These are phyloP conservation scores for Copidosoma aretas DNA, from an alignment of 2,888 invertebrate species.

Conservation along the genomic window DNA sequence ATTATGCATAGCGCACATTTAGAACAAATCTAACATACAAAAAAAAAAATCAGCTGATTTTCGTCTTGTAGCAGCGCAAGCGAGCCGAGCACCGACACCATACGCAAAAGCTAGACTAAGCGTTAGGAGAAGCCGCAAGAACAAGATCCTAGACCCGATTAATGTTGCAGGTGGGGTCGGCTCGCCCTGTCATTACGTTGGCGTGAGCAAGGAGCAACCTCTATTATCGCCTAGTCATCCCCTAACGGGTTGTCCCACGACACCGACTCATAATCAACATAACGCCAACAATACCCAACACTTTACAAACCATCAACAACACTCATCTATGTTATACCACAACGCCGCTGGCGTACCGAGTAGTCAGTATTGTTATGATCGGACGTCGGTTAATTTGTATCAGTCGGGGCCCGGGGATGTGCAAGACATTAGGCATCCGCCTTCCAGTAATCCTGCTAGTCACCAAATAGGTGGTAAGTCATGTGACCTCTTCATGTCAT, in stretches of 20 bases:
- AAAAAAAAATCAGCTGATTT: slow-evolving; percentile 19
- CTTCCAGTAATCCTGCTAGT: slow-evolving; percentile 61
- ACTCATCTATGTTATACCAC: slow-evolving; percentile 62
- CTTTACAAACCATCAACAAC: slow-evolving; percentile 60
- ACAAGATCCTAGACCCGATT: slow-evolving; percentile 41
- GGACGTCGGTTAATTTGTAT: slow-evolving; percentile 63
- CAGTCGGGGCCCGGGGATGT: slow-evolving; percentile 57
- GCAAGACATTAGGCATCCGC: slow-evolving; percentile 59
- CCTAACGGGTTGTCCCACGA: slow-evolving; percentile 63
- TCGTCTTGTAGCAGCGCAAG: slow-evolving; percentile 33
- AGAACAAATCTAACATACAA: too few relatives aligned
- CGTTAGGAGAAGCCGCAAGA: slow-evolving; percentile 22
- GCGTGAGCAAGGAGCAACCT: slow-evolving; percentile 62
- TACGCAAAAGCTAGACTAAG: slow-evolving; percentile 3
- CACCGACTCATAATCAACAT: slow-evolving; percentile 64
- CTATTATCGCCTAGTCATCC: slow-evolving; percentile 68
- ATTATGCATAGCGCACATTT: slow-evolving; percentile 15
- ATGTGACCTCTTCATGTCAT: slow-evolving; percentile 62
- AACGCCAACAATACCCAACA: slow-evolving; percentile 64
- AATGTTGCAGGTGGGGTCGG: slow-evolving; percentile 69
- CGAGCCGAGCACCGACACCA: slow-evolving; percentile 13
- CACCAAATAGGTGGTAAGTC: slow-evolving; percentile 65
- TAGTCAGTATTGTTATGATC: slow-evolving; percentile 70
- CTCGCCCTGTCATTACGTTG: slow-evolving; percentile 67
- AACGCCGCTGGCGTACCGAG: slow-evolving; percentile 65